Conservation (phyloP, 1,140 invertebrate species). For the Habropoda laboriosa region DNA sequence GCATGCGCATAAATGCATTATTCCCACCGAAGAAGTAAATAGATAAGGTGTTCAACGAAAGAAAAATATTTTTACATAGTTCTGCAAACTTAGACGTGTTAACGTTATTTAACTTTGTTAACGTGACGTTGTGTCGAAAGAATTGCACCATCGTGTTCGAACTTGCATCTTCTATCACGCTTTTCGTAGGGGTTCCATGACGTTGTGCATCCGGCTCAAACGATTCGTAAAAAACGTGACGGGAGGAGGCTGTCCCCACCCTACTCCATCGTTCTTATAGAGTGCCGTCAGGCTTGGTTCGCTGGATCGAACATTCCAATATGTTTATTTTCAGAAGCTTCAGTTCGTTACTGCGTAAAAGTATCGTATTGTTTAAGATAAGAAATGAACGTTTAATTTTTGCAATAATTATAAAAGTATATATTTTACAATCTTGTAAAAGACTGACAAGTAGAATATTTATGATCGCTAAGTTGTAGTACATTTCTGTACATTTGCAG, state of each 20-base stretch:
- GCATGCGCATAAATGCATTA: not conserved
- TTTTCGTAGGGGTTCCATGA: not conserved
- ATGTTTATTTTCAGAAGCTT: not conserved
- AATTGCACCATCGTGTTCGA: not conserved
- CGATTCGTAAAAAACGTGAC: slow-evolving; percentile 31
- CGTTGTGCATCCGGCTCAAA: slow-evolving; percentile 12
- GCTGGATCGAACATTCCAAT: not conserved
- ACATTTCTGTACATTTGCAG: too few species aligned
- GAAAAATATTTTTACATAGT: not conserved
- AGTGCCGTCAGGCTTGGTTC: slow-evolving; percentile 1
- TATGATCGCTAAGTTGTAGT: too few species aligned
- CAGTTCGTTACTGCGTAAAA: not conserved
- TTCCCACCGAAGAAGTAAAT: not conserved
- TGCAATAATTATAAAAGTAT: not conserved
- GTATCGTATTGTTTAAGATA: not conserved
- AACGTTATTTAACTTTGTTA: too few species aligned
- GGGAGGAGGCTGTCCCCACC: not conserved
- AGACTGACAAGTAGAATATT: too few species aligned
- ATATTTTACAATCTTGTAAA: not conserved
- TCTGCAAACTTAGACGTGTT: too few species aligned
- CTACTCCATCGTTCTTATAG: not conserved
- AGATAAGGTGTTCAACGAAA: not conserved
- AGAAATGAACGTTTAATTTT: not conserved
- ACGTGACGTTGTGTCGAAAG: not conserved
- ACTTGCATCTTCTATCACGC: not conserved